phyloP scores from a whole-genome alignment of 53 echinoderm and acorn worm species.

The Glandiceps talaboti region DNA sequence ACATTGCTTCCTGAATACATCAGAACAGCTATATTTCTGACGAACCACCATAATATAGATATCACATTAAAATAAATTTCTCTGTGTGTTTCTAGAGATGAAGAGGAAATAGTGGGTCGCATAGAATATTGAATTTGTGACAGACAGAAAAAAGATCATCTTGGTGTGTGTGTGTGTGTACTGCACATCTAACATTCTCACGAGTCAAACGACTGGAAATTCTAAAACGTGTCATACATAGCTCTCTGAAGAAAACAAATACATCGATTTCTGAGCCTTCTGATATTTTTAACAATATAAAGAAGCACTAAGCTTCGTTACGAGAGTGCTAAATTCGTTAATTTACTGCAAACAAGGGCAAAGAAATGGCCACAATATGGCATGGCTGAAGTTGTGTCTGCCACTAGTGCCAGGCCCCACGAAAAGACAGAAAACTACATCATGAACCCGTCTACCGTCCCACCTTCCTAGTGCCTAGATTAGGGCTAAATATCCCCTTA shows the following conservation, averaged over 20 bases:
- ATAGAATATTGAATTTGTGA: too few species aligned
- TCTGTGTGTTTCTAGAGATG: too few species aligned
- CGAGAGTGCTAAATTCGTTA: not conserved
- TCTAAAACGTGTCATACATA: too few species aligned
- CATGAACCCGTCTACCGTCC: not conserved
- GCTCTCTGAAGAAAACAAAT: too few species aligned
- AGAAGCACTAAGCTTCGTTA: not conserved
- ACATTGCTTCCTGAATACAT: too few species aligned
- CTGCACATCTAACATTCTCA: not conserved
- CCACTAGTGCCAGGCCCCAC: constrained; percentile 1
- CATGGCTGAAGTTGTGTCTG: not conserved
- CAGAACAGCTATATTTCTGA: too few species aligned
- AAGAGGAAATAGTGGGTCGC: too few species aligned
- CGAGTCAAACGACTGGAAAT: not conserved
- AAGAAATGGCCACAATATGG: not conserved
- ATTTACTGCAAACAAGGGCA: not conserved
- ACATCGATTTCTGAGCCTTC: too few species aligned
- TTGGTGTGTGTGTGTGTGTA: too few species aligned
- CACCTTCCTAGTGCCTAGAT: not conserved
- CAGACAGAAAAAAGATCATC: not conserved
- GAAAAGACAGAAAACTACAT: not conserved
- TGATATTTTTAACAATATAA: too few species aligned
- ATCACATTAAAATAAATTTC: too few species aligned
- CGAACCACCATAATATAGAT: too few species aligned
- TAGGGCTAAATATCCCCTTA: not conserved